Conservation (phyloP, 2,888 invertebrate species). For the Pharmacophagus antenor region DNA sequence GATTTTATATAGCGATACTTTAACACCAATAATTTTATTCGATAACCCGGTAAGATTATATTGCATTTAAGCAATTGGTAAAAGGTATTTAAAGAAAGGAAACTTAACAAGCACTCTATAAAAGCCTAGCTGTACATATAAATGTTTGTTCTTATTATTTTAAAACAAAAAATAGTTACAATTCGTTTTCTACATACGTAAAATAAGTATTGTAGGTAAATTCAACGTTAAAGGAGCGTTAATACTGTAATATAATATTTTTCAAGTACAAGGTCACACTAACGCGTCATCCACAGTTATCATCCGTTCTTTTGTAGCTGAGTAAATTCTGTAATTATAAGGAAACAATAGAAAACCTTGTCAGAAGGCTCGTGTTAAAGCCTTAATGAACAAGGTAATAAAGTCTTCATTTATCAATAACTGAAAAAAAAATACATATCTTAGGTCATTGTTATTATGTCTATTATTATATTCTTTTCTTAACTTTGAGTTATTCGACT, state of each 20-base stretch:
- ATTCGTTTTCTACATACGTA: neutral
- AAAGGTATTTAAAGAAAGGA: too few species aligned
- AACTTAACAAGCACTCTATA: too few species aligned
- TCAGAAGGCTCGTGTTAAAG: slow-evolving; percentile 8
- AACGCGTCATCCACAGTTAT: slow-evolving; percentile 4
- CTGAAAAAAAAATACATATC: neutral
- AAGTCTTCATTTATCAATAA: neutral
- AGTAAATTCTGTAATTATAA: slow-evolving; percentile 14
- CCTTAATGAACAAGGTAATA: slow-evolving; percentile 13
- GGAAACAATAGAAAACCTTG: slow-evolving; percentile 23
- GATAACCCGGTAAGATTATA: too few species aligned
- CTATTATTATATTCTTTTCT: neutral
- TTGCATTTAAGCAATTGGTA: too few species aligned
- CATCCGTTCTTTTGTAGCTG: slow-evolving; percentile 1
- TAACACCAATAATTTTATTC: too few species aligned
- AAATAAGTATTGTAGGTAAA: neutral
- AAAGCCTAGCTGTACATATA: too few species aligned
- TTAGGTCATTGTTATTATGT: neutral
- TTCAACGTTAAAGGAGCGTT: neutral
- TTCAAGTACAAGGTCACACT: neutral
- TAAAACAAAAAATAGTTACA: neutral
- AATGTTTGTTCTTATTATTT: too few species aligned
- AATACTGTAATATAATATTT: neutral
- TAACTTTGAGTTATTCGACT: neutral
- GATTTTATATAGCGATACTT: too few species aligned